Evolutionary conservation across 64 coral and sea anemone genomes (phyloP).

Genomic region (Acropora yongei): DNA sequence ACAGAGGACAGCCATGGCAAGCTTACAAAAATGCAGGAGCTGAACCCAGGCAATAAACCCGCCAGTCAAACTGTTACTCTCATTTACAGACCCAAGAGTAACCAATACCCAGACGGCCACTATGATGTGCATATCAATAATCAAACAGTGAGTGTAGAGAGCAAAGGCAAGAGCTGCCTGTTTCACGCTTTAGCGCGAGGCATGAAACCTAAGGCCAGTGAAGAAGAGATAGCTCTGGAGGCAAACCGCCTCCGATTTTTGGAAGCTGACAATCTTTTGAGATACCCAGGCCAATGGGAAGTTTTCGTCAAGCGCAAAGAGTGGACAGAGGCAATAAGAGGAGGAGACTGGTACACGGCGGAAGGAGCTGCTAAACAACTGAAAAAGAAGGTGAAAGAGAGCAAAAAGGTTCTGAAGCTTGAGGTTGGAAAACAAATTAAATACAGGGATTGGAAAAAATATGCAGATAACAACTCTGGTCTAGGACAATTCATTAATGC

Average conservation of each 20-base stretch:
- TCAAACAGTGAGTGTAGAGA: not conserved
- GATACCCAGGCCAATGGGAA: conserved; percentile 1
- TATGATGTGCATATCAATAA: conserved; percentile 9
- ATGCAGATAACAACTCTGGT: not conserved
- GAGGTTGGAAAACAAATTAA: not conserved
- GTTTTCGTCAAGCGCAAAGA: conserved; percentile 19
- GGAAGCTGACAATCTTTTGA: not conserved
- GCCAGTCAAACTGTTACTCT: conserved; percentile 6
- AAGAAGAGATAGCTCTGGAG: conserved; percentile 2
- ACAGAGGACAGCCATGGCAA: conserved; percentile 1
- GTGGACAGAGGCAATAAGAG: conserved; percentile 9
- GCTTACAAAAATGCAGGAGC: conserved; percentile 11
- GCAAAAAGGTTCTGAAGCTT: not conserved
- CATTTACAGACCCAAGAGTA: not conserved
- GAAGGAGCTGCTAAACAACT: not conserved
- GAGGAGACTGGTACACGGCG: conserved; percentile 8
- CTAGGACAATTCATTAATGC: conserved; percentile 6
- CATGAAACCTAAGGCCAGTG: not conserved
- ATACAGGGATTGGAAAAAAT: not conserved
- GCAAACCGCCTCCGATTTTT: not conserved
- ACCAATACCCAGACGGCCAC: conserved; percentile 1
- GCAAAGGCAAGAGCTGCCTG: not conserved
- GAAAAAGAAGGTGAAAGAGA: not conserved
- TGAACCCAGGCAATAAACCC: conserved; percentile 1
- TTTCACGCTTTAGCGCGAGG: not conserved